A percentile compares a stretch with the other conserved stretches of the same genome.
These are phyloP conservation scores for Antennarius striatus DNA, from an alignment of 2,113 vertebrate species.

Conservation along the genomic window DNA sequence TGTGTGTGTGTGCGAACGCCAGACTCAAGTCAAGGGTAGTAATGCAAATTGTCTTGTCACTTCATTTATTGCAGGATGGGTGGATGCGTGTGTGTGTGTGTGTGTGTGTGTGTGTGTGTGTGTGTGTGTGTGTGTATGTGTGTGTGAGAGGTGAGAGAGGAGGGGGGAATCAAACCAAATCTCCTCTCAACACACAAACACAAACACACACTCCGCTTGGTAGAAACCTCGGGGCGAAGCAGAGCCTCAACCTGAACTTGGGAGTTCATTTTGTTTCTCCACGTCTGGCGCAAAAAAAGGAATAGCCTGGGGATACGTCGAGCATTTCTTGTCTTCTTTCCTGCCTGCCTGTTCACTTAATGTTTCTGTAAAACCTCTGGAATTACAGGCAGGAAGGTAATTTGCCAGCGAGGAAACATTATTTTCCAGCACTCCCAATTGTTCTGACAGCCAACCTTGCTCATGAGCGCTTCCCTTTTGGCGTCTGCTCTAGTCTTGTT, in stretches of 20 bases:
- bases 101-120: constrained; percentile 47
- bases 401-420: constrained; percentile 64
- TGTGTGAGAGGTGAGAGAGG: constrained; percentile 40
- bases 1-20: constrained; percentile 3
- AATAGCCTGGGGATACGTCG: constrained; percentile 59
- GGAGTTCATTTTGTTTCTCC: constrained; percentile 72
- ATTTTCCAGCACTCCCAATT: constrained; percentile 59
- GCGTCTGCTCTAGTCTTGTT: constrained; percentile 11
- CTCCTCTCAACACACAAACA: constrained; percentile 33
- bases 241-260: constrained; percentile 75
- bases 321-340: constrained; percentile 23
- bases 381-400: constrained; percentile 75
- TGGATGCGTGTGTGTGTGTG: constrained; percentile 35
- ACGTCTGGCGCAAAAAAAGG: constrained; percentile 66
- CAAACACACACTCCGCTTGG: constrained; percentile 34
- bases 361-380: constrained; percentile 60
- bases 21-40: background rate
- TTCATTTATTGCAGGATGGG: constrained; percentile 58
- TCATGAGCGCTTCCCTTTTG: constrained; percentile 39
- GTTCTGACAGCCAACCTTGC: constrained; percentile 66
- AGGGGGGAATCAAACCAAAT: constrained; percentile 44
- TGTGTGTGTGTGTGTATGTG: constrained; percentile 37
- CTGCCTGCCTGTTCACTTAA: constrained; percentile 63
- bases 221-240: constrained; percentile 64
- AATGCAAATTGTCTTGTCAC: constrained; percentile 76